Conservation (phyloP, 2,797 vertebrate species). For the Danio kyathit region DNA sequence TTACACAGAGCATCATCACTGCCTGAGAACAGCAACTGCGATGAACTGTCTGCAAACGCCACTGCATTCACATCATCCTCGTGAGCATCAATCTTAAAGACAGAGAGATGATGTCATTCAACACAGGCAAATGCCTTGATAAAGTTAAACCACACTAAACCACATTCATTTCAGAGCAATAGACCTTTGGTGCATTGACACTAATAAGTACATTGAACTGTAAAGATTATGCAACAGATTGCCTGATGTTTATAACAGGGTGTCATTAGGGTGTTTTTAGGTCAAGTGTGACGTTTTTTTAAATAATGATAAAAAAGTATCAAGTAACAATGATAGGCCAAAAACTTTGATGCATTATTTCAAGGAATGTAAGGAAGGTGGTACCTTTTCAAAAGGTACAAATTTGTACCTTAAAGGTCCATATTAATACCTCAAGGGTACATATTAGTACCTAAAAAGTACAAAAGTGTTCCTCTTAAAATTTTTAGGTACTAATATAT, state of each 20-base stretch:
- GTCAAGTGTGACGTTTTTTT: too few relatives aligned
- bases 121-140: neutral
- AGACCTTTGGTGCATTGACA: conserved; percentile 13
- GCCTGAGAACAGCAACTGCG: conserved; percentile 92
- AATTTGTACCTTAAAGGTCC: too few relatives aligned
- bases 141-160: neutral
- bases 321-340: neutral
- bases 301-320: too few relatives aligned
- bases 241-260: neutral
- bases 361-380: too few relatives aligned
- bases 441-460: too few relatives aligned
- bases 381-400: too few relatives aligned
- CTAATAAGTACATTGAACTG: neutral
- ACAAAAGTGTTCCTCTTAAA: too few relatives aligned
- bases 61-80: conserved; percentile 94
- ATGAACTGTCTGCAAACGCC: conserved; percentile 90
- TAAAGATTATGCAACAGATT: neutral
- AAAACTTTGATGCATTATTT: too few relatives aligned
- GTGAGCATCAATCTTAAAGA: conserved; percentile 87
- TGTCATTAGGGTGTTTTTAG: neutral
- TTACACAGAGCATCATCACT: conserved; percentile 94
- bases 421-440: too few relatives aligned
- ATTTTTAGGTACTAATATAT: too few relatives aligned
- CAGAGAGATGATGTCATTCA: conserved; percentile 3
- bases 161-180: neutral